These are phyloP conservation scores for Anguilla japonica DNA, from an alignment of 2,113 vertebrate genomes.

Conservation along the genomic window DNA sequence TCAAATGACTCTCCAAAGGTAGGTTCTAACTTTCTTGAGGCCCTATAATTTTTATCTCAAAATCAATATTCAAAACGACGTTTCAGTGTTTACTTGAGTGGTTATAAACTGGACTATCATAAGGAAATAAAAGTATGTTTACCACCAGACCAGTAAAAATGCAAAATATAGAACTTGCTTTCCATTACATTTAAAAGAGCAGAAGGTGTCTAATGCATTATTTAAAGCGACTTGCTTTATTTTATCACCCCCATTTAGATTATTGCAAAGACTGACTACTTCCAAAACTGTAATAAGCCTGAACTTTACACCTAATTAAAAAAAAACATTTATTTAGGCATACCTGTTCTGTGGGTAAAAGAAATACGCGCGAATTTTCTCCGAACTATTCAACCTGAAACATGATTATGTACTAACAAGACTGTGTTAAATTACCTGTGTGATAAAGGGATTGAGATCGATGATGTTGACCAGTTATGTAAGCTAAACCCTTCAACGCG, in stretches of 20 bases:
- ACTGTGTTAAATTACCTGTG: background rate
- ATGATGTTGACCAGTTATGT: background rate
- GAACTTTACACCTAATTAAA: background rate
- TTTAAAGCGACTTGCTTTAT: background rate
- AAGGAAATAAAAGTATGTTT: background rate
- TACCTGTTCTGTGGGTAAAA: background rate
- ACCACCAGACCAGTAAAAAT: too few species aligned
- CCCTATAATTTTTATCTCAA: background rate
- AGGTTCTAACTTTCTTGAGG: background rate
- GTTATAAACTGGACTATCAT: background rate
- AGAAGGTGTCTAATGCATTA: background rate
- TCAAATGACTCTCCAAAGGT: background rate
- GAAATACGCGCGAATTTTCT: background rate
- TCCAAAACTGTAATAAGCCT: background rate
- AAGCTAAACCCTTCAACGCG: background rate
- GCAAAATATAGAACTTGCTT: too few species aligned
- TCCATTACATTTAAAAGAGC: background rate
- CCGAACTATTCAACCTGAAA: background rate
- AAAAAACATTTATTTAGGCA: background rate
- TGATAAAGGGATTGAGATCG: background rate
- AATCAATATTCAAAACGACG: background rate
- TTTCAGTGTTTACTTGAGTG: background rate
- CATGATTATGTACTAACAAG: background rate
- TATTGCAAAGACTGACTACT: background rate
- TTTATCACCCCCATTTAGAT: background rate